Percentiles rank a stretch among this genome's conserved stretches.
These are phyloP conservation scores for Malurus splendens DNA, from an alignment of 2,797 vertebrate genomes.

Conservation along the genomic window DNA sequence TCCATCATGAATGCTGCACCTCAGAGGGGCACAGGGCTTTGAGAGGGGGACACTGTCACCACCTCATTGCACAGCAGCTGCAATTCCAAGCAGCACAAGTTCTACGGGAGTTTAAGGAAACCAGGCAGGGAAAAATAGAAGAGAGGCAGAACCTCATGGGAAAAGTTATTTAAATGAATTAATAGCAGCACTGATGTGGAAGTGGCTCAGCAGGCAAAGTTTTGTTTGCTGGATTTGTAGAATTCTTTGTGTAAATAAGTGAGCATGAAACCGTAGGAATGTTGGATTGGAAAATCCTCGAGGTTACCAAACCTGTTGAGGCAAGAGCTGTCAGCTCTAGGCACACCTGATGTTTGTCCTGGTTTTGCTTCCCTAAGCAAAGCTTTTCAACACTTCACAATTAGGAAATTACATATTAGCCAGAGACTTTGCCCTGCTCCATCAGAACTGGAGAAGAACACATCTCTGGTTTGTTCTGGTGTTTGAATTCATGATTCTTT, in stretches of 20 bases:
- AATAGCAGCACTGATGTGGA: neutral
- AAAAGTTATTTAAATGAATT: neutral
- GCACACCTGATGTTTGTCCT: neutral
- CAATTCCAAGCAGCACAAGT: neutral
- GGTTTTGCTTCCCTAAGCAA: neutral
- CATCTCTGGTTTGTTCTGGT: rapidly evolving
- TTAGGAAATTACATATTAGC: neutral
- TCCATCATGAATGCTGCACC: rapidly evolving
- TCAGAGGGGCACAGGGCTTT: neutral
- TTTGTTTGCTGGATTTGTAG: neutral
- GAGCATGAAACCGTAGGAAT: neutral
- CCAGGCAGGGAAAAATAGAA: neutral
- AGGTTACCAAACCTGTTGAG: neutral
- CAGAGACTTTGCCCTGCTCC: neutral
- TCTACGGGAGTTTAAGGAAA: neutral
- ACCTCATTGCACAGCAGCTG: neutral
- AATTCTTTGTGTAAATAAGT: neutral
- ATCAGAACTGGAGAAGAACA: neutral
- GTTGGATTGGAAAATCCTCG: neutral
- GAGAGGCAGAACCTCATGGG: neutral
- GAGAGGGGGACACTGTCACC: neutral
- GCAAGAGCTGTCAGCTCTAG: neutral
- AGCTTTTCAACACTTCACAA: neutral
- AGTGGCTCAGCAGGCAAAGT: neutral
- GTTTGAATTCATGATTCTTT: neutral